Evolutionary conservation across 2,888 invertebrate genomes (phyloP), one percentile per base, ranked within the genome.

Genomic region (Papilio protenor): DNA sequence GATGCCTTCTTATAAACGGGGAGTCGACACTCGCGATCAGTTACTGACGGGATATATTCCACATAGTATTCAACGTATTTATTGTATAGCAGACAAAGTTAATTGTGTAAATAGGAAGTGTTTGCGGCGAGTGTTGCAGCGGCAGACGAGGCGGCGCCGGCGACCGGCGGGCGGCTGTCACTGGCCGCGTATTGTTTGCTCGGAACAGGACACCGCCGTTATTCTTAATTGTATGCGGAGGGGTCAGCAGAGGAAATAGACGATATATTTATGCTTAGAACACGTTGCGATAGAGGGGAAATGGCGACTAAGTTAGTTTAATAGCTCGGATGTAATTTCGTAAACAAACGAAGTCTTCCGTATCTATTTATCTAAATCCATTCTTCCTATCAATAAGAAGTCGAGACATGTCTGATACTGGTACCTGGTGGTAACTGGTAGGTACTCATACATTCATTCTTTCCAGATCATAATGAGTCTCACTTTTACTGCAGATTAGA

Each of bases 51-150:
- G 40, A 40, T 8, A 40, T 40, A 40, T 40, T 40, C 40, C 40
- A 8, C 40, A 6, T 8, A 40, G 40, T 40, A 40, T 33, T 33
- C 61, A 27, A 12, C 23, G 61, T 61, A 64, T 40, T 33, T 33
- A 64, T 1, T 18, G 33, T 66, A n/a, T 18, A 3, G 18, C 27
- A 18, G 16, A 18, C 33, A n/a, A 66, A 66, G 66, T n/a, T 66
- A 66, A 66, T 66, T 66, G 66, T 66, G 66, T 40, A 40, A 66
- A 66, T 66, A n/a, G 66, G 66, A 66, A 66, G n/a, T 66, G 64
- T 61, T 61, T 61, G 61, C 18, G 14, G 16, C 27, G 1, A 18
- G 55, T 55, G n/a, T 21, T 59, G 52, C 21, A 11, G 40, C 2
- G 14, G 66, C 40, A 66, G 40, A 66, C 66, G 33, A 18, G 5